phyloP scores from a whole-genome alignment of 2,797 vertebrate species.

The Parotocinclus haroldoi region DNA sequence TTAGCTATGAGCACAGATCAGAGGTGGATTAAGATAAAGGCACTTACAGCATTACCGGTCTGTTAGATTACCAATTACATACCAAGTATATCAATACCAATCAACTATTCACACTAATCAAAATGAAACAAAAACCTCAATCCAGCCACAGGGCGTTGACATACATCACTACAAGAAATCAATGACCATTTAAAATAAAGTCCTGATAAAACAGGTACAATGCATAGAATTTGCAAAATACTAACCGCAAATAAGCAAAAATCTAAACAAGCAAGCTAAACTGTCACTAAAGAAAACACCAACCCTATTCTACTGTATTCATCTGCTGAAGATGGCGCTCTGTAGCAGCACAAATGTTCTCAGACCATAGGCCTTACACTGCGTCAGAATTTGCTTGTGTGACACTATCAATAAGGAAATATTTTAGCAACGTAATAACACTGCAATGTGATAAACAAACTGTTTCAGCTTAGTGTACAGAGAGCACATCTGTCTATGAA shows the following conservation, averaged over 20 bases:
- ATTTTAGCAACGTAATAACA: too few species aligned
- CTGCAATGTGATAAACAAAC: too few species aligned
- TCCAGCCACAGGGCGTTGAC: neutral
- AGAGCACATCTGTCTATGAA: too few species aligned
- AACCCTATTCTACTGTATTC: too few species aligned
- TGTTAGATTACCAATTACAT: neutral
- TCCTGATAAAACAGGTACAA: neutral
- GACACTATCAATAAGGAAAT: too few species aligned
- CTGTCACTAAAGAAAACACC: too few species aligned
- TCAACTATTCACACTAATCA: neutral
- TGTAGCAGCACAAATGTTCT: neutral
- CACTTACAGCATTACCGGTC: slow-evolving; percentile 22
- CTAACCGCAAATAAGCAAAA: too few species aligned
- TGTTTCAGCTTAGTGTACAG: too few species aligned
- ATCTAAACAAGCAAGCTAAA: too few species aligned
- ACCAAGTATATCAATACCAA: too few species aligned
- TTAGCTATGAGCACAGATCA: neutral
- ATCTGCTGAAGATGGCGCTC: too few species aligned
- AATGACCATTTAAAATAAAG: neutral
- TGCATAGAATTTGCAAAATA: neutral
- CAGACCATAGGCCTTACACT: neutral
- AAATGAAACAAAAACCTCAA: neutral
- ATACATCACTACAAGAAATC: neutral
- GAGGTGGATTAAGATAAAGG: slow-evolving; percentile 17
- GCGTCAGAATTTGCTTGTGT: too few species aligned